phyloP scores from a whole-genome alignment of 2,888 invertebrate species.

The Belgica antarctica region DNA sequence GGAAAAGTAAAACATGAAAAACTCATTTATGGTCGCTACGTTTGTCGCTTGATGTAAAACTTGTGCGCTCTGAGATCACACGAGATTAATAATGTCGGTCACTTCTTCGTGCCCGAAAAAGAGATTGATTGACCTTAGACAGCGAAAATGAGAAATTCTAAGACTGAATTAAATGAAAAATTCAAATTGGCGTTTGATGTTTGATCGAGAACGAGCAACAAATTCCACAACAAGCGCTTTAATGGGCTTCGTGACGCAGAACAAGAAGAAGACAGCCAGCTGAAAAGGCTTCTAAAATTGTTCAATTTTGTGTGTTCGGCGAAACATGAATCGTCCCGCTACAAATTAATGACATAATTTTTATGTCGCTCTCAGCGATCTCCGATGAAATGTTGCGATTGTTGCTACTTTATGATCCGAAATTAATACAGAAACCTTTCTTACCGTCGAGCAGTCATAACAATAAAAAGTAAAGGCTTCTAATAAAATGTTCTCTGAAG shows the following conservation, averaged over 20 bases:
- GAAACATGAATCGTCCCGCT: not conserved
- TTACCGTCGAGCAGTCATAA: conserved; percentile 17
- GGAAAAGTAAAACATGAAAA: conserved; percentile 29
- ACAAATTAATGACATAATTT: conserved; percentile 30
- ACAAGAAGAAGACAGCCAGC: not conserved
- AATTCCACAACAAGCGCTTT: not conserved
- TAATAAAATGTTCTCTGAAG: conserved; percentile 8
- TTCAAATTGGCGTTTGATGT: conserved; percentile 16
- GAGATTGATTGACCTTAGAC: conserved; percentile 25
- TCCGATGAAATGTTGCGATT: conserved; percentile 12
- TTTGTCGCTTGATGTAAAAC: conserved; percentile 24
- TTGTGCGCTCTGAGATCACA: conserved; percentile 4
- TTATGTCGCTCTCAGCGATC: conserved; percentile 4
- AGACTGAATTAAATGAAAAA: not conserved
- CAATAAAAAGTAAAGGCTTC: conserved; percentile 36
- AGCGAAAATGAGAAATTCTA: not conserved
- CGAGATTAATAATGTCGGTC: conserved; percentile 31
- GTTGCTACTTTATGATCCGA: conserved; percentile 34
- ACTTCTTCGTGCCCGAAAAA: not conserved
- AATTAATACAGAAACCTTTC: conserved; percentile 24
- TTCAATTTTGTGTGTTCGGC: not conserved
- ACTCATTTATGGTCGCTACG: conserved; percentile 28
- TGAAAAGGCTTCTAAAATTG: not conserved
- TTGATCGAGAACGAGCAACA: not conserved
- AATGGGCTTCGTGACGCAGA: conserved; percentile 18